A percentile compares a stretch with the other conserved stretches of the same genome.
Evolutionary conservation across 2,113 vertebrate species (phyloP).

Genomic region (Mionectes macconnelli): DNA sequence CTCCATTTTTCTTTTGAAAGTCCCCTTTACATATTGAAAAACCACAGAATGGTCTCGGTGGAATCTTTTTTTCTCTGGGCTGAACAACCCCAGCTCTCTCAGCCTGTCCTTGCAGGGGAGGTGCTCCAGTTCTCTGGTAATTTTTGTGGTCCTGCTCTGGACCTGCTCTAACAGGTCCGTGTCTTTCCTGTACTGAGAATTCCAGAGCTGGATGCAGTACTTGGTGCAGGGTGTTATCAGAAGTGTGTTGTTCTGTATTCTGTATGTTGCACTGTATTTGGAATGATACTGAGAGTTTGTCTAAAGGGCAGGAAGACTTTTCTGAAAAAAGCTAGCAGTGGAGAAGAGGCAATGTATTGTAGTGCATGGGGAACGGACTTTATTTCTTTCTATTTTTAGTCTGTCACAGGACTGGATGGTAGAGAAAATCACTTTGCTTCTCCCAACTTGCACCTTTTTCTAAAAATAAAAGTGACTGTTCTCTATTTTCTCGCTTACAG

Average conservation of each 20-base stretch:
- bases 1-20: not conserved
- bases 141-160: not conserved
- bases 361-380: not conserved
- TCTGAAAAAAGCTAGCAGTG: not conserved
- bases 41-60: accelerated
- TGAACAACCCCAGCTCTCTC: not conserved
- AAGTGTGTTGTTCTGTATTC: not conserved
- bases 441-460: not conserved
- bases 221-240: not conserved
- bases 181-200: not conserved
- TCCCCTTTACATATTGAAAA: not conserved
- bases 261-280: not conserved
- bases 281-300: not conserved
- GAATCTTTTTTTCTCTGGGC: not conserved
- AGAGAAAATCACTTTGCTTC: not conserved
- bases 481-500: not conserved
- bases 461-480: not conserved
- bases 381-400: not conserved
- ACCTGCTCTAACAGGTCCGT: not conserved
- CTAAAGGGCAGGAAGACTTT: not conserved
- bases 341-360: not conserved
- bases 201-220: not conserved
- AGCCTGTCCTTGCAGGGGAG: not conserved
- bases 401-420: not conserved
- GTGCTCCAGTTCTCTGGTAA: not conserved